Evolutionary conservation across 2,113 vertebrate species (phyloP), one percentile per base, ranked within the genome.

Genomic region (Theristicus caerulescens): DNA sequence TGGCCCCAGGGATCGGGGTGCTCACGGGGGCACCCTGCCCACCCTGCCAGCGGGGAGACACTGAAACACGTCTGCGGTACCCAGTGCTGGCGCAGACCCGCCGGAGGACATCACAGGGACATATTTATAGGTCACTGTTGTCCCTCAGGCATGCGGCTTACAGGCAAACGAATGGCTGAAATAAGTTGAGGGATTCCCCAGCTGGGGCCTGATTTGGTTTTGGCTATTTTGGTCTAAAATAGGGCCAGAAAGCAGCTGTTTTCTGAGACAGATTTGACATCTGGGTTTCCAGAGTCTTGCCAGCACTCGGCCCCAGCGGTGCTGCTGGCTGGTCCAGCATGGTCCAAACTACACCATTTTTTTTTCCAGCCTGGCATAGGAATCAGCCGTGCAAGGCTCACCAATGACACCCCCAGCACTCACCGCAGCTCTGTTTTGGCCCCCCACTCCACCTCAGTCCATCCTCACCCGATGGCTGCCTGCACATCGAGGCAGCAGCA

Each of bases 11-110:
- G 38, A 71, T 34, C 7, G 15, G n/a, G 40, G 44, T 59, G 32
- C 66, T 74, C 21, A 1, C 32, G n/a, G 38, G 59, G n/a, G 21
- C 42, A 57, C 51, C 76, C 59, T 61, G 55, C 32, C 40, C 46
- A 59, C 49, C 74, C 57, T 62, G 51, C 34, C 46, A n/a, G 34
- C 0, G 0, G 24, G 13, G 61, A 91, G 25, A 46, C 0, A 0
- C 19, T 0, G 0, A 36, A 86, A 51, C 0, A 0, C 1, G 5
- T n/a, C 69, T 26, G 13, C 6, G 1, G 36, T 4, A 55, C 6
- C 47, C 0, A 2, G 7, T 62, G 40, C 49, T 1, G 1, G 32
- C 2, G 1, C 55, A 72, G 38, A 21, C 17, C 57, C 4, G 1
- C 55, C 1, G 5, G 34, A 73, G 46, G 32, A 49, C 58, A 6